Conservation (phyloP, 2,888 invertebrate genomes). For the Myopa tessellatipennis region DNA sequence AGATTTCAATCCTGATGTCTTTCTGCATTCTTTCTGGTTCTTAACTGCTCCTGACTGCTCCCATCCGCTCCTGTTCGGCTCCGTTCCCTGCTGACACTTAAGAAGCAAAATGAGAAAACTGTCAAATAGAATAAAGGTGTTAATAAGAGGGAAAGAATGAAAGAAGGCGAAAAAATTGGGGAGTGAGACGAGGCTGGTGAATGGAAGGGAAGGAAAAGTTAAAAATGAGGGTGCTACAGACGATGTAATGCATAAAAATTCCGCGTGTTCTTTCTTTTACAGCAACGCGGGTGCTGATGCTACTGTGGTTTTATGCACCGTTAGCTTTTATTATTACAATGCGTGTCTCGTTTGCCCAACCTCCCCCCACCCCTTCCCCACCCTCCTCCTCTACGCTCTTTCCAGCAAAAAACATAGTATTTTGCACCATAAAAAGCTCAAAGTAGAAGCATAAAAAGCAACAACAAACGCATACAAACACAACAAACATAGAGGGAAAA, state of each 20-base stretch:
- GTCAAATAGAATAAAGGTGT: too few relatives aligned
- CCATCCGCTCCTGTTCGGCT: neutral
- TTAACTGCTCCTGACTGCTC: neutral
- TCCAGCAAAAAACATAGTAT: neutral
- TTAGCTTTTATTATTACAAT: conserved; percentile 54
- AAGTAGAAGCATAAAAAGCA: neutral
- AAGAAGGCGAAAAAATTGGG: neutral
- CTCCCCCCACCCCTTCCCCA: too few relatives aligned
- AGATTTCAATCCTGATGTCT: too few relatives aligned
- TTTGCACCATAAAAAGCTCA: conserved; percentile 1
- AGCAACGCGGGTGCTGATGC: conserved; percentile 36
- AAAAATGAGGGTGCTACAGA: neutral
- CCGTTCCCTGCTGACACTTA: neutral
- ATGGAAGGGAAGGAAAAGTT: neutral
- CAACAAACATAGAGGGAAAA: neutral
- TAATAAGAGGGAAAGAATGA: neutral
- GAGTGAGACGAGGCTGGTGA: neutral
- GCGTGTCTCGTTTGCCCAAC: neutral
- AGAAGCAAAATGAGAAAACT: neutral
- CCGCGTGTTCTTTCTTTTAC: conserved; percentile 31
- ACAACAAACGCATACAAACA: neutral
- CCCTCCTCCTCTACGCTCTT: too few relatives aligned
- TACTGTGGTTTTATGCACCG: conserved; percentile 53
- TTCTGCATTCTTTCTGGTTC: too few relatives aligned
- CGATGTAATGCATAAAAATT: conserved; percentile 5